These are phyloP conservation scores for Sylvia atricapilla DNA, from an alignment of 2,113 vertebrate species.

Conservation along the genomic window DNA sequence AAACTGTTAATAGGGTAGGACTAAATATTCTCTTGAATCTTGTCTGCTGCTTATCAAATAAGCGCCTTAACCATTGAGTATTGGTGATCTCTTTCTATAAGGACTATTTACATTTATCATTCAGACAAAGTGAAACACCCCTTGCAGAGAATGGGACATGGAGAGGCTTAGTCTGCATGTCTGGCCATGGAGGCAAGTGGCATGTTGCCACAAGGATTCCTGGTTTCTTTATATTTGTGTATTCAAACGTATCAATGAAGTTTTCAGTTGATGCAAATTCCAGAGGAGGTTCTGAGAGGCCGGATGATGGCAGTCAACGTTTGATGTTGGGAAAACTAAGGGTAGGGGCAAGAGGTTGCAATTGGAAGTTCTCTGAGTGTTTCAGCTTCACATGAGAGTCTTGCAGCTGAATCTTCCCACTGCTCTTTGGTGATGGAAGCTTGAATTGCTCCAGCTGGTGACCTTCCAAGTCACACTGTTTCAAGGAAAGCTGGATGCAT, in stretches of 20 bases:
- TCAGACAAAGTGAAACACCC: not conserved
- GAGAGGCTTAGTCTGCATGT: not conserved
- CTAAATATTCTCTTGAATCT: not conserved
- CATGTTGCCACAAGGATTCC: not conserved
- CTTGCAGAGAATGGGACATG: not conserved
- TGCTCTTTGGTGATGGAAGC: not conserved
- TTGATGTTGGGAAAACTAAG: not conserved
- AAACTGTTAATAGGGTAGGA: not conserved
- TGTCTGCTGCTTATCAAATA: not conserved
- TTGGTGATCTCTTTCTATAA: not conserved
- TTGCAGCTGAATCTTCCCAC: not conserved
- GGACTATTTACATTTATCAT: not conserved
- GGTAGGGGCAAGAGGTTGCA: not conserved
- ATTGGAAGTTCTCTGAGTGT: not conserved
- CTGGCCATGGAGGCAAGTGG: not conserved
- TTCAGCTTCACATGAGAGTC: not conserved
- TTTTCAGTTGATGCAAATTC: not conserved
- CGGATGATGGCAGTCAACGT: not conserved
- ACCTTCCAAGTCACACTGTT: not conserved
- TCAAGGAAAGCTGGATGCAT: not conserved
- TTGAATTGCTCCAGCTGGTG: not conserved
- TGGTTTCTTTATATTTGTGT: not conserved
- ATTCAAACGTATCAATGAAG: not conserved
- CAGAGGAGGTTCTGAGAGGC: not conserved
- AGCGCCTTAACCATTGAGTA: not conserved